Conservation (phyloP, 2,797 vertebrate genomes). For the Anguilla megastoma region DNA sequence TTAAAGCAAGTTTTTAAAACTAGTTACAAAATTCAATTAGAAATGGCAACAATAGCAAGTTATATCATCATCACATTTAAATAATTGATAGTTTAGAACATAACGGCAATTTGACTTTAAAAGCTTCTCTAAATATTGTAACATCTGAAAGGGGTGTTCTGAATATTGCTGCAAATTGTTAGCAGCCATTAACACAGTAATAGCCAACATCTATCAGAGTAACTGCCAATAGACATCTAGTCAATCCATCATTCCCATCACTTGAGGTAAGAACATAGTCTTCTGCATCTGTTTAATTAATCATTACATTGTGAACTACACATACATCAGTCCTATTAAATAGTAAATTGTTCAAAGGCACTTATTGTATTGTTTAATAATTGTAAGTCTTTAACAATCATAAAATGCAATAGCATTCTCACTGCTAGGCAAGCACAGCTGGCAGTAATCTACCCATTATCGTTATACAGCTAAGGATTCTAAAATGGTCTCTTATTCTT, state of each 20-base stretch:
- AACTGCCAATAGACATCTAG: background rate
- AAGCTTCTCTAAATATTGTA: background rate
- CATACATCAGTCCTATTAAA: background rate
- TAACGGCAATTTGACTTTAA: background rate
- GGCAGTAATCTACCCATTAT: background rate
- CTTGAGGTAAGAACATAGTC: background rate
- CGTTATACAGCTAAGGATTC: background rate
- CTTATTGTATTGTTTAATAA: background rate
- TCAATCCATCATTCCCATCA: constrained; percentile 2
- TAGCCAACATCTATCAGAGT: background rate
- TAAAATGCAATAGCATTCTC: background rate
- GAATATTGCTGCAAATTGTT: background rate
- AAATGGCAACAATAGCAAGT: background rate
- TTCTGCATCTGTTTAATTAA: background rate
- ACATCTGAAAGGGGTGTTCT: background rate
- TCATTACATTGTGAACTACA: background rate
- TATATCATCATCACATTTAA: background rate
- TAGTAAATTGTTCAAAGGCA: background rate
- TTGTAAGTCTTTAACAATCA: background rate
- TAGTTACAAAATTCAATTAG: background rate
- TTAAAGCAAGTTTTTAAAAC: background rate
- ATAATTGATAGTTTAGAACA: constrained; percentile 11
- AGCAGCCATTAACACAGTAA: constrained; percentile 14
- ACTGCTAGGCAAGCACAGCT: background rate
- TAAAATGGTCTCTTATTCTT: background rate